Conservation (phyloP, 1,140 invertebrate genomes). For the Tetragonula clypearis region DNA sequence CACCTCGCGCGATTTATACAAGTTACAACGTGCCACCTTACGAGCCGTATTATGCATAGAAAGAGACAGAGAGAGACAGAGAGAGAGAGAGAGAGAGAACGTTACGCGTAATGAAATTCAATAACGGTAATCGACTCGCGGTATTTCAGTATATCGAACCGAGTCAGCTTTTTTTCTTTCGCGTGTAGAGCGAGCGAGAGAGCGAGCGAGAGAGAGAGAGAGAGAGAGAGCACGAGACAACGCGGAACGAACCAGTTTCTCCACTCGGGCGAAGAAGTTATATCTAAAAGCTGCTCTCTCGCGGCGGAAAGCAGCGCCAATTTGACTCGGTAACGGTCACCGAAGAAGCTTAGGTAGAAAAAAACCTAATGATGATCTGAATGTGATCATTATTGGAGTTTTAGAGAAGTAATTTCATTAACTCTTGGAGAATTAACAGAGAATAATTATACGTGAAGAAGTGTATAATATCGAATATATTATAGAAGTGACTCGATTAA, state of each 20-base stretch:
- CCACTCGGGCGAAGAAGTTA: constrained; percentile 20
- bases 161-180: constrained; percentile 31
- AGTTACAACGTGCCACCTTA: constrained; percentile 48
- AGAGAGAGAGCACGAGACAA: background rate
- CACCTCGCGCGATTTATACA: constrained; percentile 64
- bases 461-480: no score
- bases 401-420: no score
- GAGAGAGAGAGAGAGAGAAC: background rate
- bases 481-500: no score
- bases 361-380: no score
- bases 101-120: constrained; percentile 66
- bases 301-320: constrained; percentile 11
- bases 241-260: constrained; percentile 65
- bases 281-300: constrained; percentile 11
- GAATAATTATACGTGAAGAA: no score
- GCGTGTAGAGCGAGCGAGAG: no score
- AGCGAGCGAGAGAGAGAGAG: no score
- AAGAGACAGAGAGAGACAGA: background rate
- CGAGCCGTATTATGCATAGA: constrained; percentile 54
- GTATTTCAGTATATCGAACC: constrained; percentile 55
- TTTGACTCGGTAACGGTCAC: constrained; percentile 50
- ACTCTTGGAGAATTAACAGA: no score
- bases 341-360: constrained; percentile 11
- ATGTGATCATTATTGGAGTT: no score
- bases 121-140: constrained; percentile 68